phyloP scores from a whole-genome alignment of 2,797 vertebrate species.

The Chiloscyllium punctatum region DNA sequence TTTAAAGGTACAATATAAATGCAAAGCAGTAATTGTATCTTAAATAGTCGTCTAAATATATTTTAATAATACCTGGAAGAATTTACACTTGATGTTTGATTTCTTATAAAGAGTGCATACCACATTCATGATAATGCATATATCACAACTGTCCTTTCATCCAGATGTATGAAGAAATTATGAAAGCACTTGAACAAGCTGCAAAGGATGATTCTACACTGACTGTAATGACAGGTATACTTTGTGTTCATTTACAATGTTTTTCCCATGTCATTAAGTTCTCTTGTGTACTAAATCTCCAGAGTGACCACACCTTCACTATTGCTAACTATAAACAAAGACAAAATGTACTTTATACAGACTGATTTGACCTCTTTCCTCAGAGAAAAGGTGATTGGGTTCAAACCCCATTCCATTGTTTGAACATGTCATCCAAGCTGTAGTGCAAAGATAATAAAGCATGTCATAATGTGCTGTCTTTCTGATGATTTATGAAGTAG shows the following conservation, averaged over 20 bases:
- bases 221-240: slow-evolving; percentile 78
- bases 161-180: slow-evolving; percentile 84
- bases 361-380: neutral
- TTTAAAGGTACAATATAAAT: neutral
- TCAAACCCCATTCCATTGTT: neutral
- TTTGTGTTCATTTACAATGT: slow-evolving; percentile 10
- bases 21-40: neutral
- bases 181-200: slow-evolving; percentile 70
- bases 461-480: neutral
- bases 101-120: neutral
- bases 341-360: neutral
- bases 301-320: neutral
- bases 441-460: neutral
- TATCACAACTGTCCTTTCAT: neutral
- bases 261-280: neutral
- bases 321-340: neutral
- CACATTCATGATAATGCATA: neutral
- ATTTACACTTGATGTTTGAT: neutral
- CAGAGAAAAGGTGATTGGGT: neutral
- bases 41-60: neutral
- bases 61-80: neutral
- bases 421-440: neutral
- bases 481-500: neutral
- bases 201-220: slow-evolving; percentile 68
- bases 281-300: neutral